A percentile compares a stretch with the other conserved stretches of the same genome.
phyloP scores from a whole-genome alignment of 2,888 invertebrate species.

The Limulus polyphemus region DNA sequence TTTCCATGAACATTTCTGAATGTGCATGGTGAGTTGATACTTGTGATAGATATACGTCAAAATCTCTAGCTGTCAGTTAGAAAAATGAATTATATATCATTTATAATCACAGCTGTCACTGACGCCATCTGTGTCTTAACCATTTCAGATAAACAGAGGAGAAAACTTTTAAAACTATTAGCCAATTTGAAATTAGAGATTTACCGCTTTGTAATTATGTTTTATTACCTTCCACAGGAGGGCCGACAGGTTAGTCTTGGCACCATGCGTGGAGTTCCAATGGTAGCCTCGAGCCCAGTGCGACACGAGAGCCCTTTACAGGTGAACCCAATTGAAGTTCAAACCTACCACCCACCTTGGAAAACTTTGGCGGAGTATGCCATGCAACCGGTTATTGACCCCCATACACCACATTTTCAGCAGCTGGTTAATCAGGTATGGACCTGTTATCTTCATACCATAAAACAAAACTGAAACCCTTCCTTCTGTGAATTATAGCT shows the following conservation, averaged over 20 bases:
- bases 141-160: no score
- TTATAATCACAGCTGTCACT: no score
- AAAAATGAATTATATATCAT: no score
- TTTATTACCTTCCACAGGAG: slow-evolving; percentile 50
- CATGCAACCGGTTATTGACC: slow-evolving; percentile 78
- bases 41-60: no score
- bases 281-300: slow-evolving; percentile 78
- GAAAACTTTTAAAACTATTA: no score
- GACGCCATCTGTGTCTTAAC: no score
- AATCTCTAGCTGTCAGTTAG: no score
- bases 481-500: no score
- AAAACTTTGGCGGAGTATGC: slow-evolving; percentile 93
- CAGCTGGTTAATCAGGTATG: slow-evolving; percentile 87
- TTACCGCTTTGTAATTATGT: slow-evolving; percentile 4
- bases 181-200: no score
- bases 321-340: slow-evolving; percentile 71
- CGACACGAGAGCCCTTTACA: slow-evolving; percentile 57
- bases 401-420: slow-evolving; percentile 81
- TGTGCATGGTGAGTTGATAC: no score
- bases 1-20: no score
- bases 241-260: slow-evolving; percentile 87
- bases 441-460: background rate
- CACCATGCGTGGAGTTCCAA: slow-evolving; percentile 90
- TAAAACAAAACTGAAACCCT: no score
- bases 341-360: slow-evolving; percentile 94